These are phyloP conservation scores for Caenorhabditis japonica DNA, from an alignment of 2,888 invertebrate species.

Conservation along the genomic window DNA sequence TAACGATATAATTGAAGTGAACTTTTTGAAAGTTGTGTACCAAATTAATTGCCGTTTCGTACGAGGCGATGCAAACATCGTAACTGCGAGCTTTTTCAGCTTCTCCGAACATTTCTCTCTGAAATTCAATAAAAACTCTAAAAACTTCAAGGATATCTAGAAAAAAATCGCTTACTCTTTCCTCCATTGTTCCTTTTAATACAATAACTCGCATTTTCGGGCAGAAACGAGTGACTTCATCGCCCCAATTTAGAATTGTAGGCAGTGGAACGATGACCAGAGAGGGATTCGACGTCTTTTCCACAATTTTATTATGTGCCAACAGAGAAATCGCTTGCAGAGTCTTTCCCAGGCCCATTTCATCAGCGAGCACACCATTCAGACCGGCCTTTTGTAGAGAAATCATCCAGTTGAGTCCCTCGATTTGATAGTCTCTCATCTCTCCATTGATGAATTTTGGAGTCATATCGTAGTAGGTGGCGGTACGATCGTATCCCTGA, in stretches of 20 bases:
- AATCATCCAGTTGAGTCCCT: constrained; percentile 20
- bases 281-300: constrained; percentile 3
- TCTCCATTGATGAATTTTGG: constrained; percentile 18
- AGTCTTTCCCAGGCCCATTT: constrained; percentile 42
- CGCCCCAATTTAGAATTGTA: constrained; percentile 21
- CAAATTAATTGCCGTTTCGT: constrained; percentile 17
- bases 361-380: constrained; percentile 30
- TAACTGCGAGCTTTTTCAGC: neutral
- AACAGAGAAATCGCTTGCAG: constrained; percentile 31
- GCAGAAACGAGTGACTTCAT: constrained; percentile 6
- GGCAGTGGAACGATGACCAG: constrained; percentile 13
- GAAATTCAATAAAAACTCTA: neutral
- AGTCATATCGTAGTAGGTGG: constrained; percentile 20
- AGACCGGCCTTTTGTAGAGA: constrained; percentile 23
- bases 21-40: neutral
- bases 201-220: constrained; percentile 12
- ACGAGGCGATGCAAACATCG: constrained; percentile 18
- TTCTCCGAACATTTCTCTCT: neutral
- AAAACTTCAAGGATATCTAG: no score
- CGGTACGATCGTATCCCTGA: constrained; percentile 14
- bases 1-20: constrained; percentile 23
- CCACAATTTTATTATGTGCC: constrained; percentile 12
- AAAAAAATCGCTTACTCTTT: constrained; percentile 17
- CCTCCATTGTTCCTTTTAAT: constrained; percentile 5
- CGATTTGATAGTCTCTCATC: constrained; percentile 25